Evolutionary conservation across 2,113 vertebrate genomes (phyloP), one percentile per base, ranked within the genome.

Genomic region (Symphodus melops): DNA sequence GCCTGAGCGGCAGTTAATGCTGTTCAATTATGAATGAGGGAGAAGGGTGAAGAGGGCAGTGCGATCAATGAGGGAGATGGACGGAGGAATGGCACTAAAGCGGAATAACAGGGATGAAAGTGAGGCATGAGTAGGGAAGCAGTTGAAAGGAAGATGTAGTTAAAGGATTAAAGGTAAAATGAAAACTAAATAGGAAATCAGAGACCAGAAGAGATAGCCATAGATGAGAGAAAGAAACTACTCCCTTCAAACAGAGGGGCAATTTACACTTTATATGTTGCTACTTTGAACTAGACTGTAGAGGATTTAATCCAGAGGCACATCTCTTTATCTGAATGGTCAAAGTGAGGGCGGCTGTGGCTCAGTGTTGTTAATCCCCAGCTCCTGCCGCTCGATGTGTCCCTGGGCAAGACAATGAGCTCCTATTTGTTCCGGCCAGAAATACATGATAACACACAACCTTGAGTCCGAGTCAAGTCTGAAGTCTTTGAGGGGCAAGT

Each of bases 11-110:
- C 88, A 76, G 88, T 91, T 92, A 89, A 88, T 91, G 84, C 88
- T 86, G 80, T 72, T 91, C 89, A 92, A 92, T 92, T 90, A 91
- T 91, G 83, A 92, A 92, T 88, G 88, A 85, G 86, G 75, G 56
- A 68, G 74, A 79, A 0, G 70, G 86, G 84, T 83, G 85, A 88
- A 86, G 85, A 86, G 75, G 86, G 75, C 82, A 88, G 73, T 46
- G 21, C 62, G 57, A 88, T 90, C 89, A 74, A 89, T 91, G 73
- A 46, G 39, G 54, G 65, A 68, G 70, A 62, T 37, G 54, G 75
- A 86, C 0, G n/a, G 58, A 46, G 39, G 57, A 64, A 73, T n/a
- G 33, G 46, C 1, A 63, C 36, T 66, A 61, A 70, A 68, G 52
- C 1, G 17, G 69, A 48, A 83, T 60, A 62, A 51, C 75, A 66